Conservation (phyloP, 2,113 vertebrate genomes). For the Leucoraja erinaceus region DNA sequence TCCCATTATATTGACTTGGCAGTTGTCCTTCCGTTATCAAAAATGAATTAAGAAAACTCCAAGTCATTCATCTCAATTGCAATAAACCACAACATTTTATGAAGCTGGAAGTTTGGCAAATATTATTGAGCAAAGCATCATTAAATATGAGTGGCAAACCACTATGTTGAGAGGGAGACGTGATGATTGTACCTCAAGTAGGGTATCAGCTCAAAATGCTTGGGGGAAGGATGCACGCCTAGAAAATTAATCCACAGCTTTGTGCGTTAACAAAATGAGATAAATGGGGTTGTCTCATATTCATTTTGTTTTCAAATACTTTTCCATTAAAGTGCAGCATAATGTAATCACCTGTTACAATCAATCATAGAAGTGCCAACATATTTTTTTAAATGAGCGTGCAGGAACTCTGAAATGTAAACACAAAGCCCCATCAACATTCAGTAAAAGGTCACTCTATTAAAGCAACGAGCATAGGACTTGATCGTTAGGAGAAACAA, state of each 20-base stretch:
- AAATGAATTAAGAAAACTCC: background rate
- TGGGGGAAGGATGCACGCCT: too few species aligned
- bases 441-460: too few species aligned
- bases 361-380: background rate
- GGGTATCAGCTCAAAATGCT: background rate
- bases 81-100: background rate
- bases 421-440: too few species aligned
- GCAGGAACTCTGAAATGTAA: too few species aligned
- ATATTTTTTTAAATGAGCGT: too few species aligned
- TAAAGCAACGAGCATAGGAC: too few species aligned
- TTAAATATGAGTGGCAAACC: background rate
- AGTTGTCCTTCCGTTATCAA: background rate
- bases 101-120: background rate
- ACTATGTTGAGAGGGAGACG: background rate
- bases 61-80: background rate
- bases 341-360: background rate
- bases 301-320: constrained; percentile 24
- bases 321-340: background rate
- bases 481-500: too few species aligned
- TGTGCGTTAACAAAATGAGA: background rate
- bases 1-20: background rate
- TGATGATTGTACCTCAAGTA: background rate
- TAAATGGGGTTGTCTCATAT: background rate
- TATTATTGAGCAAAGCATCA: background rate
- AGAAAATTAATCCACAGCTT: background rate